phyloP scores from a whole-genome alignment of 2,797 vertebrate species.

The Psittacula echo region DNA sequence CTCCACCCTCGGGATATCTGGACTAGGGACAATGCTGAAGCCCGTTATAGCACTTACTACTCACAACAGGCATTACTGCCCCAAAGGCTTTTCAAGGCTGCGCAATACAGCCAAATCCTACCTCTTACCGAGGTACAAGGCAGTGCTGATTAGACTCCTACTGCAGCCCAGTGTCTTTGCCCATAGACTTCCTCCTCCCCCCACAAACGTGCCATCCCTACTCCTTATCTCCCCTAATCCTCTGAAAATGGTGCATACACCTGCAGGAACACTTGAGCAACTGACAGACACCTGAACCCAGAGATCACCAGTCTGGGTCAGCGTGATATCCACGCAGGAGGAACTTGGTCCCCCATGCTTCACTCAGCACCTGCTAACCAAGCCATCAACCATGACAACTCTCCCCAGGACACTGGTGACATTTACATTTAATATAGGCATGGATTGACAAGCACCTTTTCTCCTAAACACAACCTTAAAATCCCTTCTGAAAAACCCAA shows the following conservation, averaged over 20 bases:
- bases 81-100: neutral
- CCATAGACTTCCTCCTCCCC: neutral
- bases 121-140: neutral
- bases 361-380: neutral
- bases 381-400: neutral
- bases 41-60: neutral
- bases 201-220: neutral
- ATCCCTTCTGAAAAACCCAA: neutral
- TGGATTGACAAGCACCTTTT: accelerated
- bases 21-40: neutral
- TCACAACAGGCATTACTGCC: neutral
- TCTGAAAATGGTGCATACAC: neutral
- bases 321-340: neutral
- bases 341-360: neutral
- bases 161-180: neutral
- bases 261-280: neutral
- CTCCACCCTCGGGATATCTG: neutral
- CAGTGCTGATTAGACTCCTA: neutral
- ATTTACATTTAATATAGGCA: neutral
- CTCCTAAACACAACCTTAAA: neutral
- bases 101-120: neutral
- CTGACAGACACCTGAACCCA: neutral
- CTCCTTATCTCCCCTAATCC: neutral
- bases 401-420: neutral
- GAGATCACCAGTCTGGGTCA: accelerated